Evolutionary conservation across 2,888 invertebrate genomes (phyloP), one percentile per base, ranked within the genome.

Genomic region (Adelphocoris suturalis): DNA sequence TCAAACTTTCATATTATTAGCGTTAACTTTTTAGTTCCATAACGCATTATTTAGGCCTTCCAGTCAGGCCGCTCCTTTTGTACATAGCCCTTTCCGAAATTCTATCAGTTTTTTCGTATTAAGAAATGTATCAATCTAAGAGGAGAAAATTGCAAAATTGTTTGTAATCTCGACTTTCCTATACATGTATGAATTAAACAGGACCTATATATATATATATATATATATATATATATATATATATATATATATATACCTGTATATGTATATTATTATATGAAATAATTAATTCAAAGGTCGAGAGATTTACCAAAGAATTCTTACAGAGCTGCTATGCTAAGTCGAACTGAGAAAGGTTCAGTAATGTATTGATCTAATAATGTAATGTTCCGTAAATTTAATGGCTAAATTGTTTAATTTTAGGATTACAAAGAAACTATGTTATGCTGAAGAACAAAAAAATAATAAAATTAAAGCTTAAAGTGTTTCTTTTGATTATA

Each of bases 361-460:
- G 46, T 78, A 78, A 13, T 28, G 11, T 47, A 47, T 78, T n/a
- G 37, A 78, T 47, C 37, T 78, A 19, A 78, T 47, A 78, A 12
- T 78, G 46, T 78, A 78, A 78, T 19, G 78, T 78, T 46, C 37
- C 78, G 47, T 78, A 47, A 78, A 78, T 78, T 37, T 78, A 78
- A 37, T 78, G 37, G 47, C 37, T 78, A 68, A 68, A 78, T 47
- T 11, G 47, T 47, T 78, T 16, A 78, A 78, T 78, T 78, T 78
- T 78, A 78, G 78, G 47, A 46, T 37, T 78, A 68, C 23, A 68
- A 23, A 68, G 23, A 23, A 23, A 23, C 27, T 23, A 68, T 78
- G 78, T 78, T 46, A 47, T 78, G 46, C 78, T 78, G 19, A 78
- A n/a, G 78, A 78, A 78, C n/a, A 78, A 78, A 78, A 78, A 78